Evolutionary conservation across 2,797 vertebrate species (phyloP).

Genomic region (Poeciliopsis paucimaculata): DNA sequence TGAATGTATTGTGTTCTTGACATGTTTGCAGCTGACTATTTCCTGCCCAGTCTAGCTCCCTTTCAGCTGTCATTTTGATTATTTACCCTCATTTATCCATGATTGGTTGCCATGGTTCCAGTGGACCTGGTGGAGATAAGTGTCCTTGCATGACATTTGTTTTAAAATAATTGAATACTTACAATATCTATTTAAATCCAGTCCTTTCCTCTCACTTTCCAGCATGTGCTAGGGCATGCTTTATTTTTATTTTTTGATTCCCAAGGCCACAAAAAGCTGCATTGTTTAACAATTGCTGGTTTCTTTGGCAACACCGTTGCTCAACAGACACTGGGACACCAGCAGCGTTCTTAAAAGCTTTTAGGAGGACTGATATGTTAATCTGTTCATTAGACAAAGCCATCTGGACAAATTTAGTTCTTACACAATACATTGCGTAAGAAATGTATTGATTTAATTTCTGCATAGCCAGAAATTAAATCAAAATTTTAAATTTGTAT

Average conservation of each 20-base stretch:
- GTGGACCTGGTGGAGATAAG: conserved; percentile 21
- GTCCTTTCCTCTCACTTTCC: not conserved
- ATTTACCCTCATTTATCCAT: conserved; percentile 23
- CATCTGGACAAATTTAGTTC: not conserved
- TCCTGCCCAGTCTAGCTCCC: conserved; percentile 15
- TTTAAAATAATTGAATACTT: not conserved
- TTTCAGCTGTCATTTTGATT: conserved; percentile 33
- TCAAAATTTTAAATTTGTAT: not conserved
- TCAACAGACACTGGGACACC: not conserved
- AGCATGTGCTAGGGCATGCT: not conserved
- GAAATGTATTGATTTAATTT: no score
- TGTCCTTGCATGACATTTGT: conserved; percentile 2
- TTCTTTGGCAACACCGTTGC: not conserved
- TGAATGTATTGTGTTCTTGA: not conserved
- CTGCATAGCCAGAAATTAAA: not conserved
- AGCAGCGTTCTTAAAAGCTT: conserved; percentile 11
- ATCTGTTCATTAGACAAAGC: conserved; percentile 1
- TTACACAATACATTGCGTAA: not conserved
- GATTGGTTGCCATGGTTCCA: conserved; percentile 37
- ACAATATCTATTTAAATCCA: not conserved
- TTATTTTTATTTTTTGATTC: not conserved
- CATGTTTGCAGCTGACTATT: conserved; percentile 10
- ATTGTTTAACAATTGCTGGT: not conserved
- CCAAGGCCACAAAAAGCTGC: not conserved
- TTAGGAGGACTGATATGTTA: conserved; percentile 2